phyloP scores from a whole-genome alignment of 2,113 vertebrate species.

The Megaceryle torquata region DNA sequence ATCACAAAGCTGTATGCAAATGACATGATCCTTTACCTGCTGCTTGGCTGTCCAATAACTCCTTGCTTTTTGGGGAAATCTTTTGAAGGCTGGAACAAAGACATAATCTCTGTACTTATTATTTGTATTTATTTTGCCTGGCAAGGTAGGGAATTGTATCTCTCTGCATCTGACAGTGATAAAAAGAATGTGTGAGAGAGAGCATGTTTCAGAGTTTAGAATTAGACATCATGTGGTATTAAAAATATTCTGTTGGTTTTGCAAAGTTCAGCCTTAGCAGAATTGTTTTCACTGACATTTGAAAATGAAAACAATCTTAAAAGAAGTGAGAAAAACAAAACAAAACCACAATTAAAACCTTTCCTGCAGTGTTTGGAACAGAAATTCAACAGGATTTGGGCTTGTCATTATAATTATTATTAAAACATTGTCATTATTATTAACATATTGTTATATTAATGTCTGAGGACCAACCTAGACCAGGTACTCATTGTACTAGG shows the following conservation, averaged over 20 bases:
- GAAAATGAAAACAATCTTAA: constrained; percentile 4
- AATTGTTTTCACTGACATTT: constrained; percentile 33
- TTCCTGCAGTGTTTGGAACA: neutral
- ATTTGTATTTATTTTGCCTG: constrained; percentile 5
- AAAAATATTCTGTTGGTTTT: constrained; percentile 10
- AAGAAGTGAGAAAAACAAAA: constrained; percentile 13
- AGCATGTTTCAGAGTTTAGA: neutral
- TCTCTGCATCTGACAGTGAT: neutral
- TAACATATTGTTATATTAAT: neutral
- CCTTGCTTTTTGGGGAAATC: neutral
- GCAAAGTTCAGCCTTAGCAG: neutral
- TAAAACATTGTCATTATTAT: neutral
- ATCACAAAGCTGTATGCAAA: neutral
- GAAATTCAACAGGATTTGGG: neutral
- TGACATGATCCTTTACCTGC: neutral
- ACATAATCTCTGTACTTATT: neutral
- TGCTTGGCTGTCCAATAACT: neutral
- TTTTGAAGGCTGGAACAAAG: constrained; percentile 6
- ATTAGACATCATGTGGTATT: neutral
- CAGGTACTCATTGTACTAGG: neutral
- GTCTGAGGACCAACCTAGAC: neutral
- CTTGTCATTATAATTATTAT: neutral
- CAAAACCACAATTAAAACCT: constrained; percentile 4
- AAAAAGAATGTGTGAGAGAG: neutral
- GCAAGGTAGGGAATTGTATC: neutral